phyloP scores from a whole-genome alignment of 92 coral and sea anemone genomes.

The Ricordea florida region DNA sequence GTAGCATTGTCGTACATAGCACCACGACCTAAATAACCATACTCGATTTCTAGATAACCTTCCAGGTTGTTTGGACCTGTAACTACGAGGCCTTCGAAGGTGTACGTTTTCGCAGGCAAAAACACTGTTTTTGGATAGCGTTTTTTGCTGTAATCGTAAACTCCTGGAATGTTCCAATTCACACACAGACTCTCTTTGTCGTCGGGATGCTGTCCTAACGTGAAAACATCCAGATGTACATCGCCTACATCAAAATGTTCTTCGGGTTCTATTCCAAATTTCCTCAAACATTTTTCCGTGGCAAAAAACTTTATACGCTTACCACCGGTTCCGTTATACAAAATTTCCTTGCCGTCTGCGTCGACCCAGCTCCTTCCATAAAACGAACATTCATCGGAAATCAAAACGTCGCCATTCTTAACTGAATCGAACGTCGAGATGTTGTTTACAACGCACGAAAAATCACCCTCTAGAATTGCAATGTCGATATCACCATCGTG shows the following conservation, averaged over 20 bases:
- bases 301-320: conserved; percentile 11
- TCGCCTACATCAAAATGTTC: neutral
- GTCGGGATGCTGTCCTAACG: conserved; percentile 30
- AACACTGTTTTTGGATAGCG: conserved; percentile 38
- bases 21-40: conserved; percentile 45
- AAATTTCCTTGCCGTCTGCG: conserved; percentile 7
- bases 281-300: neutral
- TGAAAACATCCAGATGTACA: conserved; percentile 13
- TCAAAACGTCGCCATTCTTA: neutral
- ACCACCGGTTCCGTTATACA: conserved; percentile 7
- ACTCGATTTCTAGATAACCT: conserved; percentile 31
- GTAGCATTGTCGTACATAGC: conserved; percentile 15
- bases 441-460: neutral
- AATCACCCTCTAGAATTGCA: conserved; percentile 30
- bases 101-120: neutral
- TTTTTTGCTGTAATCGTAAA: conserved; percentile 30
- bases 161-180: conserved; percentile 33
- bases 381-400: neutral
- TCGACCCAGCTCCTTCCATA: neutral
- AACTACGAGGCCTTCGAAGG: conserved; percentile 33
- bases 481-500: conserved; percentile 26
- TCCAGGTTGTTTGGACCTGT: conserved; percentile 24
- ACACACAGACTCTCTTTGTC: conserved; percentile 8
- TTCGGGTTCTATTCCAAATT: neutral
- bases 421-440: neutral